Evolutionary conservation across 2,113 vertebrate genomes (phyloP).

Genomic region (Pteruthius melanotis): DNA sequence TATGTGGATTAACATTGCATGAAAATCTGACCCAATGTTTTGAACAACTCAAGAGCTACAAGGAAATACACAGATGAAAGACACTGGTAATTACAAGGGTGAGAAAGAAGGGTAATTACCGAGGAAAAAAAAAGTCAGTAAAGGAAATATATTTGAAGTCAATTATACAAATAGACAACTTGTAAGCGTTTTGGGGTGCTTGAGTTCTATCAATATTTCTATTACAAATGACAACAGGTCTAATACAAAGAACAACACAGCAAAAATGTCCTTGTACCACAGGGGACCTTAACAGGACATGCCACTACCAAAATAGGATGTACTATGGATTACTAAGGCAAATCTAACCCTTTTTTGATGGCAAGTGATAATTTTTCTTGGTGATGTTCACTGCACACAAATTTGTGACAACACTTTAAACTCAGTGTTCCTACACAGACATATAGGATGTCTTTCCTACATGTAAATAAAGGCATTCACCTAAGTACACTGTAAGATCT

Average conservation of each 20-base stretch:
- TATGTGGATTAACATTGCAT: not conserved
- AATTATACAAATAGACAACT: not conserved
- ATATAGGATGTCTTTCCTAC: not conserved
- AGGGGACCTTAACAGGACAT: not conserved
- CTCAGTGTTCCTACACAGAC: not conserved
- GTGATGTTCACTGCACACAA: not conserved
- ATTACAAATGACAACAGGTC: not conserved
- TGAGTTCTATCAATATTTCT: not conserved
- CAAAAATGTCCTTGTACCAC: not conserved
- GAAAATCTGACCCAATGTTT: not conserved
- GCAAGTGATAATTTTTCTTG: not conserved
- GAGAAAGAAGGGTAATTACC: not conserved
- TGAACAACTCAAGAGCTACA: not conserved
- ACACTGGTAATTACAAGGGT: not conserved
- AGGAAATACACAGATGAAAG: not conserved
- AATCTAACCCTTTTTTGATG: not conserved
- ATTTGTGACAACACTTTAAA: not conserved
- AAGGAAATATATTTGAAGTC: not conserved
- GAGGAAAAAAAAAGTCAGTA: not conserved
- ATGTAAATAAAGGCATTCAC: not conserved
- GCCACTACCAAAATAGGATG: not conserved
- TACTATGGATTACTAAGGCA: not conserved
- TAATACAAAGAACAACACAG: not conserved
- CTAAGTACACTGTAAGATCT: not conserved
- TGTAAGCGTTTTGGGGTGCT: not conserved